These are phyloP conservation scores for Zele albiditarsus DNA, from an alignment of 2,888 invertebrate genomes.

Conservation along the genomic window DNA sequence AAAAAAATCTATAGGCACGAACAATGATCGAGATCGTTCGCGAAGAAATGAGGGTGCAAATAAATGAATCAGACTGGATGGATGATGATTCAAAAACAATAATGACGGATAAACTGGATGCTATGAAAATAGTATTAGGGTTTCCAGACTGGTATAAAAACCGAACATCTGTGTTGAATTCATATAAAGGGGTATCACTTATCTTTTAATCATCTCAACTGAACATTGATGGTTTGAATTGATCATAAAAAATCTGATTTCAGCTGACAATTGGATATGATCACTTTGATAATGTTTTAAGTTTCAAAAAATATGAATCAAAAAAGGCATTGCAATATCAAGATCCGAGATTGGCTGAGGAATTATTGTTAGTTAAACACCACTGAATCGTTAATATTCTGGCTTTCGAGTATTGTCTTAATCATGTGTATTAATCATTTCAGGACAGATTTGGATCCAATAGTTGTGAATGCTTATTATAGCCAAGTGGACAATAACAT, in stretches of 20 bases:
- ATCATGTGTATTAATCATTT: neutral
- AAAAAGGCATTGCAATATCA: slow-evolving; percentile 5
- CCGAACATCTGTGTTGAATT: slow-evolving; percentile 72
- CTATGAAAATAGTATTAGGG: slow-evolving; percentile 75
- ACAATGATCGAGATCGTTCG: slow-evolving; percentile 76
- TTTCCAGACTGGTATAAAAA: slow-evolving; percentile 76
- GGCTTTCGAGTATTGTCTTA: too few relatives aligned
- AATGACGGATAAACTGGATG: slow-evolving; percentile 74
- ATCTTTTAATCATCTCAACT: neutral
- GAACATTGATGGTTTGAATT: neutral
- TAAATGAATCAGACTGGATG: slow-evolving; percentile 76
- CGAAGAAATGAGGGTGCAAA: slow-evolving; percentile 73
- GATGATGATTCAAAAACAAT: slow-evolving; percentile 74
- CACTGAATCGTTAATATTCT: too few relatives aligned
- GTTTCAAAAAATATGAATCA: slow-evolving; percentile 32
- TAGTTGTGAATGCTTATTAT: slow-evolving; percentile 45
- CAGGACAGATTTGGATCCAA: slow-evolving; percentile 38
- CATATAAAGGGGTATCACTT: slow-evolving; percentile 73
- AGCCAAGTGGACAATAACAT: slow-evolving; percentile 67
- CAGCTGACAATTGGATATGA: slow-evolving; percentile 40
- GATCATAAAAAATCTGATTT: neutral
- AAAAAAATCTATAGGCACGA: slow-evolving; percentile 55
- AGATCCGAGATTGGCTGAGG: neutral
- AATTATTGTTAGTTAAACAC: neutral
- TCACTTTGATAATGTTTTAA: slow-evolving; percentile 44